Evolutionary conservation across 2,113 vertebrate species (phyloP), one percentile per base, ranked within the genome.

Genomic region (Catharus bicknelli): DNA sequence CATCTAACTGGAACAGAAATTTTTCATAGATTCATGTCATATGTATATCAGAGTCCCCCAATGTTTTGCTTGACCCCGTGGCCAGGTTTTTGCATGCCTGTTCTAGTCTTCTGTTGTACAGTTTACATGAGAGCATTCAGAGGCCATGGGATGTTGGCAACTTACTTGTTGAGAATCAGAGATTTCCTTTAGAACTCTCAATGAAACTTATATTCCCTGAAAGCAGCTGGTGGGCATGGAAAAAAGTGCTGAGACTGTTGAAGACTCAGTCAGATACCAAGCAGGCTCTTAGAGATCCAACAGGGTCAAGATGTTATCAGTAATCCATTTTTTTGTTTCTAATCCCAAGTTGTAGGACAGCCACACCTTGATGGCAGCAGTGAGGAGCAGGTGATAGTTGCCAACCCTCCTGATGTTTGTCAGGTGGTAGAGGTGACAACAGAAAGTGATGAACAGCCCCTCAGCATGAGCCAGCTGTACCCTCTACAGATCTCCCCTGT

Each of bases 381-480:
- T 2, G 99, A 98, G 27, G 99, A 99, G 86, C 98, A 99, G 36
- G 96, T 99, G 97, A 99, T 99, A 89, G 98, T 98, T 89, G 96
- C 97, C 75, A 99, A 99, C 73, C 98, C 99, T 15, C 99, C 99
- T 1, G 99, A 99, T 53, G 98, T 99, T 91, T 99, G 99, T 90
- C 99, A 99, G 93, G 99, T 99, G 16, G 99, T 99, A 16, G 99
- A 99, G 90, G 99, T 99, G 96, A 99, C 98, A 95, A 99, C 99
- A 2, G 99, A 99, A 96, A 99, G 98, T 3, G 99, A 99, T 6
- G 99, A 99, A 40, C 99, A 99, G 95, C 98, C 98, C 0, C 98
- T 99, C 61, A 98, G 97, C 97, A 98, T 99, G 97, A 99, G 98
- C 59, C 99, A 99, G 88, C 98, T 98, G 34, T 99, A 99, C 89